These are phyloP conservation scores for Calliphora vicina DNA, from an alignment of 1,140 invertebrate genomes.

Conservation along the genomic window DNA sequence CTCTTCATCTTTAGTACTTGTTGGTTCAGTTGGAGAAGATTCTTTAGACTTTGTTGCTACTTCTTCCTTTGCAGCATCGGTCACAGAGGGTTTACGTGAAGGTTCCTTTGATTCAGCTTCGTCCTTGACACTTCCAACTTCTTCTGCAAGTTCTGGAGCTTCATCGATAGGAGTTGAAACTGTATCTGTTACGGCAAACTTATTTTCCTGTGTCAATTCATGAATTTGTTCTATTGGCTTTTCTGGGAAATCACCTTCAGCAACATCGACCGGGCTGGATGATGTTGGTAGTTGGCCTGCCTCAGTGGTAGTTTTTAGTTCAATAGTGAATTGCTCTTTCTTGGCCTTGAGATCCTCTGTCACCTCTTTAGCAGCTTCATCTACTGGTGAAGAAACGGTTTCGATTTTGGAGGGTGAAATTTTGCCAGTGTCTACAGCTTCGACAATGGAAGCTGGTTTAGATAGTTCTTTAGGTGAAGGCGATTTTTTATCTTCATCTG, in stretches of 20 bases:
- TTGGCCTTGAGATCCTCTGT: not conserved
- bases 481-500: slow-evolving; percentile 33
- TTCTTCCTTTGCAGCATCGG: slow-evolving; percentile 40
- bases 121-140: not conserved
- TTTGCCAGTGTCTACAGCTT: slow-evolving; percentile 20
- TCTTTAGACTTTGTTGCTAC: slow-evolving; percentile 34
- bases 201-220: slow-evolving; percentile 43
- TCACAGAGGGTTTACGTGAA: slow-evolving; percentile 20
- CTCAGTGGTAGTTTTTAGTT: slow-evolving; percentile 34
- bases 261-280: slow-evolving; percentile 57
- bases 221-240: not conserved
- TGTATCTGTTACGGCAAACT: slow-evolving; percentile 43
- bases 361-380: slow-evolving; percentile 43
- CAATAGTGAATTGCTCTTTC: slow-evolving; percentile 17
- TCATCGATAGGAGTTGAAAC: slow-evolving; percentile 57
- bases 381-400: slow-evolving; percentile 53
- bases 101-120: not conserved
- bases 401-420: slow-evolving; percentile 40
- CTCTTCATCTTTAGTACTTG: not conserved
- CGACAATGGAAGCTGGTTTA: slow-evolving; percentile 19
- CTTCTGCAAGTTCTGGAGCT: slow-evolving; percentile 35
- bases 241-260: slow-evolving; percentile 50
- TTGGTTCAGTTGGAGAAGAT: not conserved
- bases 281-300: slow-evolving; percentile 47
- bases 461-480: slow-evolving; percentile 40